Evolutionary conservation across 2,113 vertebrate genomes (phyloP).

Genomic region (Oreochromis tanganicae): DNA sequence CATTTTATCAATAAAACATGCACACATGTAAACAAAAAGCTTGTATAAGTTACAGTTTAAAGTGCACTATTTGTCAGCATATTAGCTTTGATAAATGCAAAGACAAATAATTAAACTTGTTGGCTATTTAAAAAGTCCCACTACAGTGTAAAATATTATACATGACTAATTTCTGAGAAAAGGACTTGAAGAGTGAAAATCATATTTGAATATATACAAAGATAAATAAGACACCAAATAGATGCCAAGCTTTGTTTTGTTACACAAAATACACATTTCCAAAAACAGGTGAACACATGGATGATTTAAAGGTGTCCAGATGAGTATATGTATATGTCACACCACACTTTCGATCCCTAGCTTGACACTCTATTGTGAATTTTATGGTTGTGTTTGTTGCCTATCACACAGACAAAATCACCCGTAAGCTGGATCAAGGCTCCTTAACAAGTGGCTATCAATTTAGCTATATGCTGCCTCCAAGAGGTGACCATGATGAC

Average conservation of each 20-base stretch:
- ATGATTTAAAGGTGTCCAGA: neutral
- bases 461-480: constrained; percentile 61
- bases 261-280: neutral
- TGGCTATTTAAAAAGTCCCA: neutral
- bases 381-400: neutral
- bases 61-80: neutral
- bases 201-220: neutral
- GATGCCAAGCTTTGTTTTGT: neutral
- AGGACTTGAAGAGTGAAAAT: neutral
- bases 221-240: neutral
- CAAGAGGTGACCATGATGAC: constrained; percentile 36
- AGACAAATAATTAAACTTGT: neutral
- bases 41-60: neutral
- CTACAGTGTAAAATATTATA: neutral
- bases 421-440: neutral
- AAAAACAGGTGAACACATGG: neutral
- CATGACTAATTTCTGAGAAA: neutral
- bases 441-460: neutral
- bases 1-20: neutral
- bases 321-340: neutral
- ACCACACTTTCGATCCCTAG: neutral
- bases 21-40: neutral
- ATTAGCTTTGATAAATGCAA: neutral
- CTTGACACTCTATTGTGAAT: neutral
- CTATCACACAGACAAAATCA: neutral